A percentile compares a stretch with the other conserved stretches of the same genome.
Evolutionary conservation across 2,113 vertebrate genomes (phyloP).

Genomic region (Gnathochromis pfefferi): DNA sequence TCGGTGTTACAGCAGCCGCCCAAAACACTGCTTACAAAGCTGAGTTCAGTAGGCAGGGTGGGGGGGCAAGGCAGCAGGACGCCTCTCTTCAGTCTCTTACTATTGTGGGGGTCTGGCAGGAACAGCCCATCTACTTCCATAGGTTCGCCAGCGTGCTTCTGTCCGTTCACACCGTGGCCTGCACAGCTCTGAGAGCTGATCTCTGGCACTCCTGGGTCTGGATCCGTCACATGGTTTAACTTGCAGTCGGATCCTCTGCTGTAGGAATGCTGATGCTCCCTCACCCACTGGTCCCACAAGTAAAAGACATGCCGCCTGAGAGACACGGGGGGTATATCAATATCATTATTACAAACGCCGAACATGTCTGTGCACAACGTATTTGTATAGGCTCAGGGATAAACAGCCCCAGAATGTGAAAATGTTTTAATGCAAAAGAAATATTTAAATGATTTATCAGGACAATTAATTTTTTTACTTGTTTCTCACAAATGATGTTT

Average conservation of each 20-base stretch:
- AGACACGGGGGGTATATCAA: neutral
- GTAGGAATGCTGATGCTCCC: slow-evolving; percentile 48
- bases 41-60: slow-evolving; percentile 75
- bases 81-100: slow-evolving; percentile 86
- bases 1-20: slow-evolving; percentile 75
- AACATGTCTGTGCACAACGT: neutral
- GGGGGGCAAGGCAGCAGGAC: slow-evolving; percentile 60
- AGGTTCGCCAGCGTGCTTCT: slow-evolving; percentile 26
- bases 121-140: slow-evolving; percentile 83
- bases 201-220: slow-evolving; percentile 37
- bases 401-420: neutral
- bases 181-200: neutral
- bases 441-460: neutral
- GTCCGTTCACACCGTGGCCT: slow-evolving; percentile 42
- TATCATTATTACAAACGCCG: neutral
- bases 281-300: slow-evolving; percentile 81
- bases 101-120: slow-evolving; percentile 74
- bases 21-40: slow-evolving; percentile 77
- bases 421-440: neutral
- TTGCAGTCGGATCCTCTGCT: neutral
- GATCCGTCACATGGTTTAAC: slow-evolving; percentile 35
- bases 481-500: neutral
- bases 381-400: neutral
- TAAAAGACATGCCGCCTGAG: slow-evolving; percentile 83
- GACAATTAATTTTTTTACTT: fast-evolving